Evolutionary conservation across 1,140 invertebrate species (phyloP).

Genomic region (Paralvinella palmiformis): DNA sequence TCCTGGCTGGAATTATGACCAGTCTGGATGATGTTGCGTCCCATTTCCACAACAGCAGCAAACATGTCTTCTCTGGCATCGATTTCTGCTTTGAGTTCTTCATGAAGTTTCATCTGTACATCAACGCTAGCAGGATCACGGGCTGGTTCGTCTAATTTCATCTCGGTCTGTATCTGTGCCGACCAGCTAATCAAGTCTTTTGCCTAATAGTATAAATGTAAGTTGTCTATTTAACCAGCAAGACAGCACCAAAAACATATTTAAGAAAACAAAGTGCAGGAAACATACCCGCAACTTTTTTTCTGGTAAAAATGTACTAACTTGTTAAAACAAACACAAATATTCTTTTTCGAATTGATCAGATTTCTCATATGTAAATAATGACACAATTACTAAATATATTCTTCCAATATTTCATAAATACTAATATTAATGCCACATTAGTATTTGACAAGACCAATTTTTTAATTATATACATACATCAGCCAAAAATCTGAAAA

Average conservation of each 20-base stretch:
- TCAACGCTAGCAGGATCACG: conserved; percentile 87
- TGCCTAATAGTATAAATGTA: conserved; percentile 55
- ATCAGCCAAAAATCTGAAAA: conserved; percentile 79
- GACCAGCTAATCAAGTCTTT: conserved; percentile 87
- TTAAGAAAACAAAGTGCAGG: too few species aligned
- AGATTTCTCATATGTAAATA: too few species aligned
- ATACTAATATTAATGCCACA: too few species aligned
- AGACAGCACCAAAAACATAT: background rate
- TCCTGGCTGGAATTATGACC: conserved; percentile 69
- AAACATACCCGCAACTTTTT: too few species aligned
- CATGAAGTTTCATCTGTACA: conserved; percentile 73
- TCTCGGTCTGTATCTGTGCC: conserved; percentile 67
- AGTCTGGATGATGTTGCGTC: conserved; percentile 68
- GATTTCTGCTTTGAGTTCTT: conserved; percentile 87
- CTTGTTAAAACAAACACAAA: too few species aligned
- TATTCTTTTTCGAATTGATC: too few species aligned
- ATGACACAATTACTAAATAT: too few species aligned
- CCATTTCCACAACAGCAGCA: conserved; percentile 67
- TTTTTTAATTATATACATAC: too few species aligned
- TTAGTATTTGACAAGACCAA: too few species aligned
- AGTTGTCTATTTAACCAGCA: conserved; percentile 7
- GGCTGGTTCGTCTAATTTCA: conserved; percentile 72
- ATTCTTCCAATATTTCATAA: too few species aligned
- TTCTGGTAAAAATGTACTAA: too few species aligned
- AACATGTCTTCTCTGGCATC: conserved; percentile 88